Conservation (phyloP, 1,140 invertebrate species). For the Cardiocondyla obscurior region DNA sequence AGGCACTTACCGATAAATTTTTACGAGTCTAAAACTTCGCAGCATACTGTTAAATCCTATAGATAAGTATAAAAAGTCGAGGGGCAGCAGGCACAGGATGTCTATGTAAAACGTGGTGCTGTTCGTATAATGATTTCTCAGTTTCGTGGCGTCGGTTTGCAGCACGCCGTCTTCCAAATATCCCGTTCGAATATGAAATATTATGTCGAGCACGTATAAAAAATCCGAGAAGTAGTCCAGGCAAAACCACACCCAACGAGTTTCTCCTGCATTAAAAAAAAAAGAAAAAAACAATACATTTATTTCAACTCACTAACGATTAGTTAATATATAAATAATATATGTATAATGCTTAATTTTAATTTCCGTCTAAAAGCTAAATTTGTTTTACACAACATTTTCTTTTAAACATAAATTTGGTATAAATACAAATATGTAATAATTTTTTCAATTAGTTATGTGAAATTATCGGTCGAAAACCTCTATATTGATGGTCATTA, state of each 20-base stretch:
- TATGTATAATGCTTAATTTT: not conserved
- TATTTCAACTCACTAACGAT: too few relatives aligned
- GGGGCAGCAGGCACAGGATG: conserved; percentile 97
- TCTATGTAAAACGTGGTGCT: conserved; percentile 99
- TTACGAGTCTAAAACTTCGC: conserved; percentile 97
- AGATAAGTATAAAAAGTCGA: conserved; percentile 99
- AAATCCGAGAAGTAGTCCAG: conserved; percentile 98
- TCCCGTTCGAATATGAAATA: conserved; percentile 98
- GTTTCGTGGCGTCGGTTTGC: conserved; percentile 96
- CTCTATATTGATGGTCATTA: not conserved
- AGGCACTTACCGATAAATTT: conserved; percentile 92
- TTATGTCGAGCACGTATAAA: conserved; percentile 97
- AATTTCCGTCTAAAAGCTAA: not conserved
- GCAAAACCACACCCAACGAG: conserved; percentile 96
- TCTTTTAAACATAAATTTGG: not conserved
- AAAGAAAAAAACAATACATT: conserved; percentile 38
- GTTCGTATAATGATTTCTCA: conserved; percentile 99
- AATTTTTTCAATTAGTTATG: conserved; percentile 14
- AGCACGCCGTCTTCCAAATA: conserved; percentile 98
- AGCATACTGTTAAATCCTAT: conserved; percentile 99
- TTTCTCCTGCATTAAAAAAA: conserved; percentile 87
- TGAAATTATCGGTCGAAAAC: not conserved
- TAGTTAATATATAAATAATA: not conserved
- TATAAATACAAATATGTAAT: not conserved
- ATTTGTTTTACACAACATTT: not conserved